A percentile compares a stretch with the other conserved stretches of the same genome.
Conservation (phyloP, 2,888 invertebrate species). For the Beris chalybata region DNA sequence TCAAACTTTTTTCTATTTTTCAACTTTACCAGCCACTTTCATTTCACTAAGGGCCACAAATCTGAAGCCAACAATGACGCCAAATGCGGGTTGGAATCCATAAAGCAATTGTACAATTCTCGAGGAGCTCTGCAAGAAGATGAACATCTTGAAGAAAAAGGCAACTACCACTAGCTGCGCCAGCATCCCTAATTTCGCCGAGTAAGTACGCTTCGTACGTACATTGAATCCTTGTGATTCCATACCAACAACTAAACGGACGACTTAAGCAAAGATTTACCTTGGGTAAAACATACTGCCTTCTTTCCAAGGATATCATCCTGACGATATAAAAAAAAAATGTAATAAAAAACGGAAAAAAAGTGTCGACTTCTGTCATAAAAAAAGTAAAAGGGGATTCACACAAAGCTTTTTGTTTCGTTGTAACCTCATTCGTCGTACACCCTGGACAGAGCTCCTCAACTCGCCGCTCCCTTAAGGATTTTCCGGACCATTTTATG, state of each 20-base stretch:
- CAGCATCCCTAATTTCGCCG: conserved; percentile 22
- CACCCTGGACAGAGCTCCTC: background rate
- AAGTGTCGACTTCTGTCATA: conserved; percentile 23
- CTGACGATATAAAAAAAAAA: conserved; percentile 16
- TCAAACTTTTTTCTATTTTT: too few species aligned
- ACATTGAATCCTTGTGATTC: conserved; percentile 9
- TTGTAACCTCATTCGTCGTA: background rate
- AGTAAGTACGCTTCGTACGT: conserved; percentile 12
- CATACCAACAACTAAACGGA: conserved; percentile 15
- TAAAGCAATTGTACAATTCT: conserved; percentile 26
- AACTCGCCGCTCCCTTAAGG: conserved; percentile 26
- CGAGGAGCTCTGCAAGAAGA: conserved; percentile 18
- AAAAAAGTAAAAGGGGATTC: conserved; percentile 30
- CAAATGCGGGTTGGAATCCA: background rate
- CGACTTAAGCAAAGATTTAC: conserved; percentile 27
- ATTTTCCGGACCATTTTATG: conserved; percentile 38
- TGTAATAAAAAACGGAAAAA: conserved; percentile 11
- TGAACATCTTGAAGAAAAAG: conserved; percentile 24
- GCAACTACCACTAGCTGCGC: conserved; percentile 8
- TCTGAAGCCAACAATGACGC: too few species aligned
- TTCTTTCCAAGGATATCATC: conserved; percentile 5
- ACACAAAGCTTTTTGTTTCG: conserved; percentile 32
- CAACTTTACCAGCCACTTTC: too few species aligned
- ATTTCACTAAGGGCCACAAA: too few species aligned
- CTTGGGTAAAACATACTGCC: conserved; percentile 3